phyloP scores from a whole-genome alignment of 2,888 invertebrate genomes.

The Epirrhoe tristata region DNA sequence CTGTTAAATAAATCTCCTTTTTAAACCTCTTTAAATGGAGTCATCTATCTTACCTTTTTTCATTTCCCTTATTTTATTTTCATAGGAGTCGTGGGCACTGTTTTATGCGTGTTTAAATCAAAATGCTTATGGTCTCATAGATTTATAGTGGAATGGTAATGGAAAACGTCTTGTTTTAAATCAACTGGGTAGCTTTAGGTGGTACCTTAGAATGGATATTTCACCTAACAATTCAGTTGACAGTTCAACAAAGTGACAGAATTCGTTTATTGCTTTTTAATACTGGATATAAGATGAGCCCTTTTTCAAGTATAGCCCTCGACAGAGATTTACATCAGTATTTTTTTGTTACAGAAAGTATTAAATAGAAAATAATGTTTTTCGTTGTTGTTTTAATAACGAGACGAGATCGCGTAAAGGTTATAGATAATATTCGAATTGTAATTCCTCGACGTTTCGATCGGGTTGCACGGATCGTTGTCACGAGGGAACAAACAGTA shows the following conservation, averaged over 20 bases:
- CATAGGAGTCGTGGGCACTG: slow-evolving; percentile 40
- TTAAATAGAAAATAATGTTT: not conserved
- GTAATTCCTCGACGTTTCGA: no score
- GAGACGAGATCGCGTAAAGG: no score
- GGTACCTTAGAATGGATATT: not conserved
- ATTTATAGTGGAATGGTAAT: slow-evolving; percentile 36
- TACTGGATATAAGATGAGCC: not conserved
- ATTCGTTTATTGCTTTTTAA: slow-evolving; percentile 1
- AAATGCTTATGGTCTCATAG: slow-evolving; percentile 10
- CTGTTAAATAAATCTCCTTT: slow-evolving; percentile 26
- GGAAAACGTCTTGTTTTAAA: slow-evolving; percentile 1
- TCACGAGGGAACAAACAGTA: no score
- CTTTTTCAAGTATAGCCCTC: not conserved
- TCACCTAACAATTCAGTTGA: not conserved
- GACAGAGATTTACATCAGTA: not conserved
- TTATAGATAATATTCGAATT: no score
- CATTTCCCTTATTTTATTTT: slow-evolving; percentile 53
- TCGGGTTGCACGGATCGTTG: no score
- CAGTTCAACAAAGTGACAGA: not conserved
- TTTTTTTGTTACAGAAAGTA: not conserved
- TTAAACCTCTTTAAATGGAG: slow-evolving; percentile 50
- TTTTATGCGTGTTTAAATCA: slow-evolving; percentile 28
- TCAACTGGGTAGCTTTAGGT: not conserved
- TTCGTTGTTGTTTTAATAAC: no score
- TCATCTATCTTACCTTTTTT: slow-evolving; percentile 57